Base-by-base conservation (phyloP, 2,888 invertebrate genomes). In the Cephus runcator region DNA sequence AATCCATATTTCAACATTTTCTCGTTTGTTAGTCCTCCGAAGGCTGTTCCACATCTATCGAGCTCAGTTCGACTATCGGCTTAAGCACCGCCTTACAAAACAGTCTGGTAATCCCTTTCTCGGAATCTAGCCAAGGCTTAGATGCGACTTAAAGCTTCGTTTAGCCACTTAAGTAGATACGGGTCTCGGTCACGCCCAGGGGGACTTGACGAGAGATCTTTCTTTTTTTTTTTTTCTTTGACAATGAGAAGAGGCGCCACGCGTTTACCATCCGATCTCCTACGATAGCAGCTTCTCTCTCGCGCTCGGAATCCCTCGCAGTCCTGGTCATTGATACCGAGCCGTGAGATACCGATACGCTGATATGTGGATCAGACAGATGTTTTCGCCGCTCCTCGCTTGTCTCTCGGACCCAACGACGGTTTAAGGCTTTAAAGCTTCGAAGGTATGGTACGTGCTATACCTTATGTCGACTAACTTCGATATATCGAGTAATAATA, bases 81-180 rank as follows among this genome's bases (percentile, higher is more conserved):
- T 71, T 71, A 71, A 34, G 71, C 12, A 34, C 71, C 71, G 35
- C 74, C 74, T 74, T 74, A 74, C 74, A 36, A 74, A 74, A 74
- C 71, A 71, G 71, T 71, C 71, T 35, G 35, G 34, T 78, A 78
- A 76, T 78, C 76, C 76, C 73, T 73, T 78, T 76, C 77, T 35
- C 35, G 73, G 73, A 76, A 78, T 78, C 76, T 76, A 73, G 71
- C 56, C 73, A 73, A 76, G 73, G 69, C 78, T 78, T 78, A 78
- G 76, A 73, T 40, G 76, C 75, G 78, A 78, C 73, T 78, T 78
- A 78, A 76, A 40, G 40, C 75, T 75, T 78, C 78, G 78, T 78
- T 78, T 76, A 78, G 78, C 76, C 76, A 78, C 76, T 78, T 76
- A 76, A 76, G 78, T 73, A 76, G 78, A 78, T 78, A 78, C 73